A percentile compares a stretch with the other conserved stretches of the same genome.
Evolutionary conservation across 2,888 invertebrate species (phyloP).

Genomic region (Lithophane socia): DNA sequence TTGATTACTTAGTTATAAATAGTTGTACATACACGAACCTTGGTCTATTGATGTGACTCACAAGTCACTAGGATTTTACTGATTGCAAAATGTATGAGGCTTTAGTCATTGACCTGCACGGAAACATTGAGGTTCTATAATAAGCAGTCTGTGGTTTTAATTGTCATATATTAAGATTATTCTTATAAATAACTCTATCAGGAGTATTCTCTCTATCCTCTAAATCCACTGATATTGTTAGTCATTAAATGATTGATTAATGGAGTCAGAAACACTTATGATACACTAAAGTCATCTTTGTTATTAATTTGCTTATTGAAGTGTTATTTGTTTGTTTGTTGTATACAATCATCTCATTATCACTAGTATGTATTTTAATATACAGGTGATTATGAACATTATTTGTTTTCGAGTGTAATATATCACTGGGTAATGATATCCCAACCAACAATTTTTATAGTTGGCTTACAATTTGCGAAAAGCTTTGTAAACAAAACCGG

Average conservation of each 20-base stretch:
- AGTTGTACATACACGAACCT: conserved; percentile 13
- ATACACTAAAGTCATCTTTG: not conserved
- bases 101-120: conserved; percentile 39
- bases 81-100: conserved; percentile 38
- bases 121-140: not conserved
- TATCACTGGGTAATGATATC: not conserved
- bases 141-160: not conserved
- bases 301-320: not conserved
- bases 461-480: conserved; percentile 20
- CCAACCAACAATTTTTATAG: conserved; percentile 1
- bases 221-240: not conserved
- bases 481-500: conserved; percentile 18
- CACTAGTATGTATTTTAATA: not conserved
- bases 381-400: no score
- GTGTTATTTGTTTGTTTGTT: no score
- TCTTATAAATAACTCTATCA: not conserved
- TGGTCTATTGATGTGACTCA: conserved; percentile 42
- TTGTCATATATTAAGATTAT: not conserved
- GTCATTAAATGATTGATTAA: not conserved
- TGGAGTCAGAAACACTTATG: not conserved
- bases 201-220: no score
- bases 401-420: not conserved
- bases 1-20: conserved; percentile 41
- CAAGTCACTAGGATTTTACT: conserved; percentile 23
- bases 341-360: no score